Evolutionary conservation across 2,113 vertebrate species (phyloP).

Genomic region (Calidris pugnax): DNA sequence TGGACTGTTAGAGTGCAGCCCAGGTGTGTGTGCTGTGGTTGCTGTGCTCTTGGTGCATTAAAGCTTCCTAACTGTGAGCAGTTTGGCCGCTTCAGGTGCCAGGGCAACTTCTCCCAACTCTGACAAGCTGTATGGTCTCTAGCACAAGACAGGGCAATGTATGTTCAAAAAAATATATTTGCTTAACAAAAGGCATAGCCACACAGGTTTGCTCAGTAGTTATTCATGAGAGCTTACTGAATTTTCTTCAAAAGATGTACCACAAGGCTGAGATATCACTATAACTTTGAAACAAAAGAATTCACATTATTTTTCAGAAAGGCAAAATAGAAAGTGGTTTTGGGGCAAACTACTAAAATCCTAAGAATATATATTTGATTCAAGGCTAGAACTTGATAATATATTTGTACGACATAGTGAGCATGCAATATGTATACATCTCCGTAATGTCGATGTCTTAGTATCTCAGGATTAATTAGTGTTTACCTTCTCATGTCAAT

Average conservation of each 20-base stretch:
- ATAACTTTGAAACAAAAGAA: not conserved
- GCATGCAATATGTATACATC: fast-evolving
- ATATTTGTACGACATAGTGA: not conserved
- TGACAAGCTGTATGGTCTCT: not conserved
- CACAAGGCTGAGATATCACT: not conserved
- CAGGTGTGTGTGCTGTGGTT: not conserved
- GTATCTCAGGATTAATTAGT: not conserved
- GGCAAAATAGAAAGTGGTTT: not conserved
- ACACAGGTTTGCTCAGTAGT: not conserved
- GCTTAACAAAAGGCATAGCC: not conserved
- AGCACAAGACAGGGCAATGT: not conserved
- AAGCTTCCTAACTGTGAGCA: not conserved
- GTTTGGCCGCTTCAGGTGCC: not conserved
- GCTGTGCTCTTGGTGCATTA: not conserved
- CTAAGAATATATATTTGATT: not conserved
- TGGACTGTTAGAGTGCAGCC: not conserved
- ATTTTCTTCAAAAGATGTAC: not conserved
- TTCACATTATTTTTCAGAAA: not conserved
- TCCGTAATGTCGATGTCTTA: not conserved
- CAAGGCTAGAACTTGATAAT: not conserved
- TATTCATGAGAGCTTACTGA: fast-evolving
- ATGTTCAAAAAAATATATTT: not conserved
- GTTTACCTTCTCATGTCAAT: not conserved
- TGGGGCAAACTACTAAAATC: not conserved
- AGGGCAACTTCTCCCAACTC: not conserved